Conservation (phyloP, 2,797 vertebrate genomes). For the Coluber constrictor region DNA sequence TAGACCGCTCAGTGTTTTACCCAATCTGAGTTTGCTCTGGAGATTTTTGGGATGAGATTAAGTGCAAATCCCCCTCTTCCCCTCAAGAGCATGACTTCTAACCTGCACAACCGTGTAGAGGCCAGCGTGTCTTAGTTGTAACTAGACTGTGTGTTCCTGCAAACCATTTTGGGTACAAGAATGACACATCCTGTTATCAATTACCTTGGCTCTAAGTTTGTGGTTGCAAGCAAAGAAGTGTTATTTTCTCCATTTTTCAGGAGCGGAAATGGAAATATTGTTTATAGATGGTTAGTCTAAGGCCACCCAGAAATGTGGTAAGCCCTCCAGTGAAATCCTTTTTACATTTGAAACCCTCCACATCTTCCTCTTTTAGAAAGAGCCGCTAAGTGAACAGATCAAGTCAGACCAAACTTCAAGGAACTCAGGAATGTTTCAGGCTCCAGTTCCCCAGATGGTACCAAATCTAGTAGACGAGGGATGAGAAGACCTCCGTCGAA, state of each 20-base stretch:
- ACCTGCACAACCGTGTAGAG: too few species aligned
- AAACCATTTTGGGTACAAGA: background rate
- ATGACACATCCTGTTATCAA: background rate
- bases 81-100: background rate
- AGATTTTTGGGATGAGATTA: background rate
- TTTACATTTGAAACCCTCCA: background rate
- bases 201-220: background rate
- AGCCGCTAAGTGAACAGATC: constrained; percentile 5
- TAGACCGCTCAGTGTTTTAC: background rate
- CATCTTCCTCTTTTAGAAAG: constrained; percentile 25
- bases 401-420: background rate
- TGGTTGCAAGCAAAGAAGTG: accelerated
- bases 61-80: background rate
- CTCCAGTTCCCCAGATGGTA: constrained; percentile 23
- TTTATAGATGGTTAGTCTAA: constrained; percentile 42
- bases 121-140: background rate
- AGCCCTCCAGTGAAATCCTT: constrained; percentile 35
- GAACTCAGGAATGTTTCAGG: constrained; percentile 41
- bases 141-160: background rate
- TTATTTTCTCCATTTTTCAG: constrained; percentile 49
- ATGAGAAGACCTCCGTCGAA: constrained; percentile 47
- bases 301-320: constrained; percentile 58
- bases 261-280: constrained; percentile 38
- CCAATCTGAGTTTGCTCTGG: background rate
- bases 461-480: constrained; percentile 16